These are phyloP conservation scores for Apostichopus californicus DNA, from an alignment of 35 echinoderm and acorn worm species.

Conservation along the genomic window DNA sequence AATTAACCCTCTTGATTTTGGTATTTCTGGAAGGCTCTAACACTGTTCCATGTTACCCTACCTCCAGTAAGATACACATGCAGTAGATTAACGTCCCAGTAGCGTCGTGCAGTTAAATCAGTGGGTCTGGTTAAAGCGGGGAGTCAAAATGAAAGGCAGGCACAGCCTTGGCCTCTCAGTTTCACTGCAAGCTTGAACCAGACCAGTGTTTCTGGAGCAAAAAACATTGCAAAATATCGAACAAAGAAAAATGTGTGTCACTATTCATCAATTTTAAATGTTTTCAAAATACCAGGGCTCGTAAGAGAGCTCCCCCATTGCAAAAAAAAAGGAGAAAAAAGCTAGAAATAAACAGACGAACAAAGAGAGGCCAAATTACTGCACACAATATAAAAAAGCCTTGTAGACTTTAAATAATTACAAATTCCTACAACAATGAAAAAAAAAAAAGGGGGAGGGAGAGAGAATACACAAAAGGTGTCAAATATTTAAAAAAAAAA, in stretches of 20 bases:
- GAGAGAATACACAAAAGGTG: background rate
- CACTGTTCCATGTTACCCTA: background rate
- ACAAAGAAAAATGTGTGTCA: slow-evolving; percentile 25
- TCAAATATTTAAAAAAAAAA: background rate
- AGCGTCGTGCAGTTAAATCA: background rate
- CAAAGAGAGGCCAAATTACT: slow-evolving; percentile 32
- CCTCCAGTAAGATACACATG: slow-evolving; percentile 11
- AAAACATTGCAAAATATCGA: background rate
- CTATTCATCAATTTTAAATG: background rate
- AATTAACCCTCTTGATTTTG: background rate
- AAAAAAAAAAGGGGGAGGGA: background rate
- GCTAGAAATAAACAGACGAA: slow-evolving; percentile 11
- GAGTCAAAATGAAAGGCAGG: slow-evolving; percentile 39
- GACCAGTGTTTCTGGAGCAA: slow-evolving; percentile 43
- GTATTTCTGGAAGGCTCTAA: background rate
- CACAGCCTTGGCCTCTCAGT: slow-evolving; percentile 53
- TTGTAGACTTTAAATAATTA: slow-evolving; percentile 33
- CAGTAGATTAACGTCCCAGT: background rate
- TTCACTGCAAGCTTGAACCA: slow-evolving; percentile 34
- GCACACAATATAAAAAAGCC: slow-evolving; percentile 57
- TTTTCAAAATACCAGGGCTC: background rate
- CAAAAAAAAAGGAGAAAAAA: background rate
- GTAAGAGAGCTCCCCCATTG: background rate
- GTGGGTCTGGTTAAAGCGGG: slow-evolving; percentile 21
- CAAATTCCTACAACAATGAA: slow-evolving; percentile 11